Base-by-base conservation (phyloP, 2,797 vertebrate genomes). In the Liasis olivaceus region DNA sequence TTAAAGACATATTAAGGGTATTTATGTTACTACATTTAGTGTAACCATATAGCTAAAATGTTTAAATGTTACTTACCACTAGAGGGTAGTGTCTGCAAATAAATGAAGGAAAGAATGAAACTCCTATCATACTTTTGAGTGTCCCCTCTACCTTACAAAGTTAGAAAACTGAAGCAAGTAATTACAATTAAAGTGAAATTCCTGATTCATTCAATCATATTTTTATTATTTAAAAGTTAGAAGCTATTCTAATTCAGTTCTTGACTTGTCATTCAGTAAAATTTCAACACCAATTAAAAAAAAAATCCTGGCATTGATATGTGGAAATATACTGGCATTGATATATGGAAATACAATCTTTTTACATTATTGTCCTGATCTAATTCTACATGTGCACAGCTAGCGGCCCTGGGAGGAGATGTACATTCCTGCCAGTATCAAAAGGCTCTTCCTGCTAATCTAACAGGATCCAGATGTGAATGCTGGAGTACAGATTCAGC, bases 51-150 rank as follows among this genome's bases (percentile, higher is more conserved):
- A 91, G 59, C 42, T 54, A 62, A 63, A 90, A 69, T 89, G 64
- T 91, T 90, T 91, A 93, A 86, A 56, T 93, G 94, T 9, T 72
- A n/a, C 89, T 90, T 66, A 54, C 96, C 97, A 96, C 94, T 26
- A 98, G 98, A 97, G 97, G 98, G 97, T 91, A 95, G 96, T 97
- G 85, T 97, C 93, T 96, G 95, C 95, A 95, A 95, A 92, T 93
- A 84, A 31, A 92, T 95, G 54, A 94, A 96, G 96, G 89, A 93
- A 91, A 5, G 22, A 5, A n/a, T 63, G 9, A 26, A 20, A 2
- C 72, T 88, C 51, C n/a, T 5, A 2, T 47, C 54, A 31, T 63
- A 3, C 90, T 28, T 15, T 59, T 42, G 42, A 85, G 89, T 7
- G 2, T n/a, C 93, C 24, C 81, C 91, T 88, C n/a, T 89, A 95